Conservation (phyloP, 1,140 invertebrate species). For the Heterodera carotae region DNA sequence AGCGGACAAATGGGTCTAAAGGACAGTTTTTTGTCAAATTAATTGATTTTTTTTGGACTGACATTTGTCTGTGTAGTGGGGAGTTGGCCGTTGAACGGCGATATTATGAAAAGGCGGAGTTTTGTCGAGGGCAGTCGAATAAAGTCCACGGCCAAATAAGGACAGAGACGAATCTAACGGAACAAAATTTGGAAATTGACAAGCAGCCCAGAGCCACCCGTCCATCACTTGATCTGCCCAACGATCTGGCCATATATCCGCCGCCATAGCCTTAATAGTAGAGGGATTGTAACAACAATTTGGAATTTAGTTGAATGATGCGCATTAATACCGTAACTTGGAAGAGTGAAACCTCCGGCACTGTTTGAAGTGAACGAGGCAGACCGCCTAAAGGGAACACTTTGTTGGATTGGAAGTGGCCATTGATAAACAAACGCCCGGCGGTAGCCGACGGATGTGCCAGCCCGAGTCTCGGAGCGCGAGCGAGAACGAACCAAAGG, state of each 20-base stretch:
- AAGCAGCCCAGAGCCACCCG: not conserved
- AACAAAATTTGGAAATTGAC: not conserved
- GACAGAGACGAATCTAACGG: slow-evolving; percentile 9
- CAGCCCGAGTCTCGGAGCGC: slow-evolving; percentile 20
- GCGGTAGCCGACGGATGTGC: slow-evolving; percentile 2
- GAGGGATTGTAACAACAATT: not conserved
- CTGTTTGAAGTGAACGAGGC: slow-evolving; percentile 33
- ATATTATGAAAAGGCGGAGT: slow-evolving; percentile 40
- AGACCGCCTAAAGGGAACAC: slow-evolving; percentile 27
- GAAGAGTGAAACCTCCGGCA: slow-evolving; percentile 40
- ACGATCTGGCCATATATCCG: slow-evolving; percentile 30
- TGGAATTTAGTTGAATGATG: not conserved
- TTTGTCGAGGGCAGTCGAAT: slow-evolving; percentile 39
- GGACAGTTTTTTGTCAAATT: not conserved
- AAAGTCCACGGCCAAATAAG: slow-evolving; percentile 38
- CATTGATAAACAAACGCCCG: not conserved
- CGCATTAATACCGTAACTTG: slow-evolving; percentile 39
- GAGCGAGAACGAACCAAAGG: slow-evolving; percentile 37
- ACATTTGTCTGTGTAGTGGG: slow-evolving; percentile 48
- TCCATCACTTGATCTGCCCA: slow-evolving; percentile 18
- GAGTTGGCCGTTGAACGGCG: slow-evolving; percentile 42
- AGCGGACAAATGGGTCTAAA: slow-evolving; percentile 45
- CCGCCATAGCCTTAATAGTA: slow-evolving; percentile 11
- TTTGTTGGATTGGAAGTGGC: not conserved
- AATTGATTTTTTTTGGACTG: not conserved